Conservation (phyloP, 2,797 vertebrate species). For the Gallinago stenura region DNA sequence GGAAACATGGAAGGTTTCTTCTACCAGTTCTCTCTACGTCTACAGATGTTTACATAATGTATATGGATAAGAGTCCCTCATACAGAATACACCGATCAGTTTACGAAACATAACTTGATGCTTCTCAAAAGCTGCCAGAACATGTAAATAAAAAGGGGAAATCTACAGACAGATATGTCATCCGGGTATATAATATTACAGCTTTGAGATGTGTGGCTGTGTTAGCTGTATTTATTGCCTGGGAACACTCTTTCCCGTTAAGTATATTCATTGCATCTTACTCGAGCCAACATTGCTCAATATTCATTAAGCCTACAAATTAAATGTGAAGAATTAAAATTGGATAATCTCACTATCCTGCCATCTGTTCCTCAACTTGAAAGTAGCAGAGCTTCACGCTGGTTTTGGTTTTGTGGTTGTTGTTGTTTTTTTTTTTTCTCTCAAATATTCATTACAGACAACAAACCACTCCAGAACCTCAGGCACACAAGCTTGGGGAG, state of each 20-base stretch:
- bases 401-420: neutral
- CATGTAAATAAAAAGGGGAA: neutral
- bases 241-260: neutral
- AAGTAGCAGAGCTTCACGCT: neutral
- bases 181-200: neutral
- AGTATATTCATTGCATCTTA: neutral
- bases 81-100: neutral
- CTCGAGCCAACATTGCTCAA: neutral
- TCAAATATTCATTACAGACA: neutral
- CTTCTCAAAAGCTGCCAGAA: neutral
- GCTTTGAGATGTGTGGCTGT: neutral
- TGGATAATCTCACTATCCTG: constrained; percentile 14
- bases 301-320: constrained; percentile 37
- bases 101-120: neutral
- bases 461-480: neutral
- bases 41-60: fast-evolving
- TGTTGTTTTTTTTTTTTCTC: neutral
- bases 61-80: neutral
- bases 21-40: neutral
- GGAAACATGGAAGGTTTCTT: neutral
- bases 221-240: neutral
- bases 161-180: neutral
- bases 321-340: constrained; percentile 46
- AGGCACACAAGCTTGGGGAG: neutral
- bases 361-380: constrained; percentile 37